These are phyloP conservation scores for Eulemur coronatus DNA, from an alignment of 2,797 vertebrate species.

Conservation along the genomic window DNA sequence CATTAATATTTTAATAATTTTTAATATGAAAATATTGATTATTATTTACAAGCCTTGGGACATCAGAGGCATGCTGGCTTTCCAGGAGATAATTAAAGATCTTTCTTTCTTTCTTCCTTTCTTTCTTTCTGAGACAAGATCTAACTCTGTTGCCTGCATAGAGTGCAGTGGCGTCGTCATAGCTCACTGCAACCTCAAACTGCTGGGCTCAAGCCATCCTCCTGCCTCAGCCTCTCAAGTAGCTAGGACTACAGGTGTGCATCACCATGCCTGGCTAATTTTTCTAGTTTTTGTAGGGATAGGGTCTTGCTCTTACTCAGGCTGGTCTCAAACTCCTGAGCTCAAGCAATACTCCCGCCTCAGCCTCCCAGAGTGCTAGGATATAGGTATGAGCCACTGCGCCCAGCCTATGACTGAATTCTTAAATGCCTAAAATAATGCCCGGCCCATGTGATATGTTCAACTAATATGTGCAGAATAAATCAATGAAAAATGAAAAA, in stretches of 20 bases:
- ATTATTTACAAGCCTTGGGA: background rate
- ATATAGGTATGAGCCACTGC: background rate
- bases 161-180: background rate
- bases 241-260: background rate
- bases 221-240: background rate
- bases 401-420: background rate
- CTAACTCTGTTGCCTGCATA: background rate
- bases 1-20: background rate
- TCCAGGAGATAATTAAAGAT: background rate
- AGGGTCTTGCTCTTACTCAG: background rate
- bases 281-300: background rate
- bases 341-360: background rate
- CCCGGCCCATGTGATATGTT: background rate
- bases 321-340: background rate
- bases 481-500: background rate
- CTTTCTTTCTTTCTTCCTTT: background rate
- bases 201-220: background rate
- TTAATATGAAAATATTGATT: background rate
- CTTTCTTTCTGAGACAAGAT: too few relatives aligned
- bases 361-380: background rate
- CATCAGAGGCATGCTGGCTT: background rate
- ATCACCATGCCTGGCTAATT: background rate
- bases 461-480: background rate
- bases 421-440: slow-evolving; percentile 2
- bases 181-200: background rate